Evolutionary conservation across 1,140 invertebrate genomes (phyloP), one percentile per base, ranked within the genome.

Genomic region (Hylyphantes graminicola): DNA sequence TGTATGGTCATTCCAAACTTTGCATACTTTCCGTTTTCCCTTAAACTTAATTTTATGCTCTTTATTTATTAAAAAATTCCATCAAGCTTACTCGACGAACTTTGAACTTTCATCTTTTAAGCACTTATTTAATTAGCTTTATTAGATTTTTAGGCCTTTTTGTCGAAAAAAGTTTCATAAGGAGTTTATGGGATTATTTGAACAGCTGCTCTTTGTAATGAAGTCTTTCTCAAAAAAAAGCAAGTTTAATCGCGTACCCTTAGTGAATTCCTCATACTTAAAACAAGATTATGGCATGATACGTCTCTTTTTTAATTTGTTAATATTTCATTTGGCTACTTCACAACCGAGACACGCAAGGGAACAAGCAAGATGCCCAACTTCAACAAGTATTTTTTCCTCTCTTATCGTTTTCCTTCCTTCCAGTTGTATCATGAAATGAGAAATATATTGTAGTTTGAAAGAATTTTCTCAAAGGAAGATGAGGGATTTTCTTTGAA

Each of bases 311-410:
- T 70, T 70, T 70, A 70, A 76, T 76, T 76, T 21, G 59, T 76
- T 76, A 64, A 12, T 64, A 17, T 76, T 76, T 76, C 64, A 76
- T 59, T 74, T 74, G 72, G 68, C 54, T 51, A 70, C 9, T 35
- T 61, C 48, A 17, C 0, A 50, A n/a, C 21, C 15, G 10, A 64
- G 57, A 35, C 72, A 74, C 72, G 72, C 72, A 55, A 35, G 21
- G 55, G 50, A 35, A n/a, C 8, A n/a, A 61, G 51, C 59, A 57
- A 12, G n/a, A 74, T 51, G 19, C 50, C 17, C 53, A 15, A 21
- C 74, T 61, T 64, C 74, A 76, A 76, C 74, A 76, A 76, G 74
- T 76, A 35, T 48, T 63, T 63, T 76, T 76, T 63, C 15, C 13
- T 51, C 15, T 57, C 72, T 53, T 17, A 70, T 17, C 50, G 57